Conservation (phyloP, 1,140 invertebrate genomes). For the Subanguina moxae region DNA sequence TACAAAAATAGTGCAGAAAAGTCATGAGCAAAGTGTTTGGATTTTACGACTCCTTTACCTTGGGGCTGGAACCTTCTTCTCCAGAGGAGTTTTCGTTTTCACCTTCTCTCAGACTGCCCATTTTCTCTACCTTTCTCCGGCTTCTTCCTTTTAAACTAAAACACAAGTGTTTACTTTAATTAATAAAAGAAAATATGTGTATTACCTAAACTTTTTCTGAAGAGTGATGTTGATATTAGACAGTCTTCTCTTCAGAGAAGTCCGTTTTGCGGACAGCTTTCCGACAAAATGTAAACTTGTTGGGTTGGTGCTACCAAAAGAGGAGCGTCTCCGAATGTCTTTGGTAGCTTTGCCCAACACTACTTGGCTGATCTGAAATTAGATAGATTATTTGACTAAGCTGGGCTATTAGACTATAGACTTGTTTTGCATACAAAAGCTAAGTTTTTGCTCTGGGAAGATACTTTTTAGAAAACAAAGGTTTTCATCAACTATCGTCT, state of each 20-base stretch:
- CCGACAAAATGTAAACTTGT: not conserved
- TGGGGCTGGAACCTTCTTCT: not conserved
- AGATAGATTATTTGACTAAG: not conserved
- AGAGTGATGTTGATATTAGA: not conserved
- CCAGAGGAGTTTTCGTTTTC: not conserved
- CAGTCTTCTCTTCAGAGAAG: not conserved
- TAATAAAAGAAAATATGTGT: not conserved
- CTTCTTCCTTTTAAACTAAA: not conserved
- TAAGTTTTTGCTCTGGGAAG: not conserved
- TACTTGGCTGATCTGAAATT: conserved; percentile 6
- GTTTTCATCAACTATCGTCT: not conserved
- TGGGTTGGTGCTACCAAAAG: not conserved
- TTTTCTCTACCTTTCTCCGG: not conserved
- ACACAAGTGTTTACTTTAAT: not conserved
- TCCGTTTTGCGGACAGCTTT: not conserved
- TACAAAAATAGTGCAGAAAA: too few relatives aligned
- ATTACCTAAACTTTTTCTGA: not conserved
- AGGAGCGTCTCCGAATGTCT: conserved; percentile 2
- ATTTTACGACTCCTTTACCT: too few relatives aligned
- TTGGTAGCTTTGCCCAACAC: conserved; percentile 13
- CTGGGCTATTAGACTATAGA: not conserved
- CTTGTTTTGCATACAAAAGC: not conserved
- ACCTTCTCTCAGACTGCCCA: not conserved
- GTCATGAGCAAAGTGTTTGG: too few relatives aligned
- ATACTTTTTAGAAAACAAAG: not conserved